These are phyloP conservation scores for Thamnaconus septentrionalis DNA, from an alignment of 2,113 vertebrate genomes.

Conservation along the genomic window DNA sequence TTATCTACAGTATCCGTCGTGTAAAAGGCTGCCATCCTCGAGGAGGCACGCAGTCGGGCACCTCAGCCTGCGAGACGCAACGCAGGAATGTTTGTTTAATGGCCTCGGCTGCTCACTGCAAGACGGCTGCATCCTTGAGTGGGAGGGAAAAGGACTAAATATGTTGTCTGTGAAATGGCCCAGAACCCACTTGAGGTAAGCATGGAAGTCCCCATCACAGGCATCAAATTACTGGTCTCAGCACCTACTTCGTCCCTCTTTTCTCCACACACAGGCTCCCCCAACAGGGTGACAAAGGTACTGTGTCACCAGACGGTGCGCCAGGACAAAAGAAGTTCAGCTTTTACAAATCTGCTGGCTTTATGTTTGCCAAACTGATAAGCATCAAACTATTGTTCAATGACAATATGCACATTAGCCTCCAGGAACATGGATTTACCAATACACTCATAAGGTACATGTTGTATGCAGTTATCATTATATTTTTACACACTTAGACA, in stretches of 20 bases:
- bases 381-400: too few species aligned
- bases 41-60: constrained; percentile 38
- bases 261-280: constrained; percentile 69
- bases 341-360: not conserved
- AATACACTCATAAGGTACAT: too few species aligned
- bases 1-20: constrained; percentile 56
- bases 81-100: constrained; percentile 71
- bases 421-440: too few species aligned
- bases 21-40: too few species aligned
- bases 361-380: too few species aligned
- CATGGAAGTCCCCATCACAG: constrained; percentile 70
- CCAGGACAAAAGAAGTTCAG: constrained; percentile 37
- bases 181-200: constrained; percentile 69
- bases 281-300: constrained; percentile 67
- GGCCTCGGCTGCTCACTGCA: constrained; percentile 60
- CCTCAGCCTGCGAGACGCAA: constrained; percentile 59
- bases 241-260: constrained; percentile 45
- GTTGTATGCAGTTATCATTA: too few species aligned
- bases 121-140: constrained; percentile 64
- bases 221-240: constrained; percentile 48
- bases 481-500: too few species aligned
- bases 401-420: too few species aligned
- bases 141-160: constrained; percentile 66
- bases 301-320: constrained; percentile 37
- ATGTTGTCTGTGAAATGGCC: constrained; percentile 70